Evolutionary conservation across 2,888 invertebrate species (phyloP).

Genomic region (Odontocolon sp.): DNA sequence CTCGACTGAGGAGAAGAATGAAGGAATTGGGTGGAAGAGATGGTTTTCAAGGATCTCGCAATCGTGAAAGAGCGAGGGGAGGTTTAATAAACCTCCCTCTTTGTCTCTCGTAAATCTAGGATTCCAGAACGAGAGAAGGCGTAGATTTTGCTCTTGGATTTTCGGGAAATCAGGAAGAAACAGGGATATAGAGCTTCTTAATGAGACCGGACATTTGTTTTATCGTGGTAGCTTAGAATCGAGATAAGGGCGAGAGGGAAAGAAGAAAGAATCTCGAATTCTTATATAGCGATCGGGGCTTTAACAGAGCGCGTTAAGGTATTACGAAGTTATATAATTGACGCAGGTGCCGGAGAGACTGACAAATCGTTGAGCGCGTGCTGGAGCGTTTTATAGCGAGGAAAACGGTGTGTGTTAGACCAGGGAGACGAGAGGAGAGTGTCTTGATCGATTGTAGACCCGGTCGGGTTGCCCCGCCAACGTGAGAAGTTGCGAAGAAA

Average conservation of each 20-base stretch:
- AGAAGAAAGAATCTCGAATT: background rate
- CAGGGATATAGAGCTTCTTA: background rate
- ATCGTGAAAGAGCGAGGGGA: slow-evolving; percentile 39
- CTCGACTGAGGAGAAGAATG: slow-evolving; percentile 20
- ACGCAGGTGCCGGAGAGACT: slow-evolving; percentile 51
- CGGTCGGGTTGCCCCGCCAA: background rate
- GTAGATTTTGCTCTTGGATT: slow-evolving; percentile 2
- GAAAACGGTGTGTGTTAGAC: background rate
- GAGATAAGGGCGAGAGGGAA: background rate
- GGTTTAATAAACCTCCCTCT: slow-evolving; percentile 70
- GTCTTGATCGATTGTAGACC: slow-evolving; percentile 16
- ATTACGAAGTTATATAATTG: slow-evolving; percentile 37
- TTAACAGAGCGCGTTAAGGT: background rate
- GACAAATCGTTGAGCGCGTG: slow-evolving; percentile 36
- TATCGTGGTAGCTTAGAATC: too few relatives aligned
- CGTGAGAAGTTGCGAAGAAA: slow-evolving; percentile 1
- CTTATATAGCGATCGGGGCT: background rate
- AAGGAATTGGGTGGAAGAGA: slow-evolving; percentile 14
- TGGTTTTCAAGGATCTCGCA: background rate
- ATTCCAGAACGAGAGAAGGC: background rate
- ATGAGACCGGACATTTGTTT: background rate
- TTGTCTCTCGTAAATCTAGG: slow-evolving; percentile 68
- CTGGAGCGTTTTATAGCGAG: background rate
- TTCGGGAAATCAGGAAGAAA: background rate
- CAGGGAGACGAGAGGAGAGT: background rate